Percentiles rank a stretch among this genome's conserved stretches.
Conservation (phyloP, 2,797 vertebrate species). For the Urocyon cinereoargenteus region DNA sequence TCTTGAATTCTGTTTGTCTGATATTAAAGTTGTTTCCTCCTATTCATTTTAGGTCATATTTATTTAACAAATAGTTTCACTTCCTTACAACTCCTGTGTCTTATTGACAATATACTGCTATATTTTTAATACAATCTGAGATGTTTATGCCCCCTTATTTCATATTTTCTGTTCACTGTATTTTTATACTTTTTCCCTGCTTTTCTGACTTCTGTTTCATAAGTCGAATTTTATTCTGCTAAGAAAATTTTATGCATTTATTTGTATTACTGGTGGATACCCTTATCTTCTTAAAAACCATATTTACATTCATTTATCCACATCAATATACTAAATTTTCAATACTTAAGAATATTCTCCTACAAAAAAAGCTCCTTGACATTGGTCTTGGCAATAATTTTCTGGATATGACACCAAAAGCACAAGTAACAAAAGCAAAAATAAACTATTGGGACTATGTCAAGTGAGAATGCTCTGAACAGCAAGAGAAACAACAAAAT, state of each 20-base stretch:
- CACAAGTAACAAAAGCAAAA: neutral
- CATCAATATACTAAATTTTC: neutral
- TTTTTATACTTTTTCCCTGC: neutral
- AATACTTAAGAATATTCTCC: neutral
- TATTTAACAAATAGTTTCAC: slow-evolving; percentile 42
- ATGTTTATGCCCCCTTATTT: neutral
- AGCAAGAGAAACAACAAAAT: neutral
- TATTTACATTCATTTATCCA: neutral
- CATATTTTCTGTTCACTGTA: neutral
- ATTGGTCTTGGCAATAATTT: neutral
- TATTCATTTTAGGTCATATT: slow-evolving; percentile 1
- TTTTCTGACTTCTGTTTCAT: neutral
- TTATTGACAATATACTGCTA: neutral
- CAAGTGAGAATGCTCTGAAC: neutral
- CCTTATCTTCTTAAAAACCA: neutral
- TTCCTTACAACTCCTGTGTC: neutral
- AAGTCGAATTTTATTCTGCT: neutral
- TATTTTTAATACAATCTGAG: neutral
- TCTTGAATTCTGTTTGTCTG: slow-evolving; percentile 3
- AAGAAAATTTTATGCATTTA: neutral
- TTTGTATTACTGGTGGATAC: neutral
- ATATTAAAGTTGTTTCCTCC: neutral
- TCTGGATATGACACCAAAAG: neutral
- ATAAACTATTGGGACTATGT: neutral
- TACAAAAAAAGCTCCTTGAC: neutral